Base-by-base conservation (phyloP, 1,140 invertebrate genomes). In the Dreissena polymorpha region DNA sequence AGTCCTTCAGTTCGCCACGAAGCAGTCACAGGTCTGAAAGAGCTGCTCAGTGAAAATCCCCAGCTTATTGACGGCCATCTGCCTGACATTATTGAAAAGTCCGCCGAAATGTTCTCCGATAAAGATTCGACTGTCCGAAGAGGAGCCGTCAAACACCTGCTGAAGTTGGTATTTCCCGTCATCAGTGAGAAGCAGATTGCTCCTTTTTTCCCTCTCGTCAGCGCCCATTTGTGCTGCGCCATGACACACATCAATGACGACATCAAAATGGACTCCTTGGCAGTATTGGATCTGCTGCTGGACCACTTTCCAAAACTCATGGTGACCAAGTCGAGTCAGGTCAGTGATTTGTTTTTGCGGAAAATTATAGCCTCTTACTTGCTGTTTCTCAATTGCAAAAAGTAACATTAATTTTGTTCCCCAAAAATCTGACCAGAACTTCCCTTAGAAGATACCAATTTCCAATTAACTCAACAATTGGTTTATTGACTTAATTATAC, bases 171-270 rank as follows among this genome's bases (percentile, higher is more conserved):
- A 67, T 92, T 97, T 14, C 92, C 94, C 18, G 73, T 89, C 86
- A 87, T 94, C 64, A 89, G 93, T 7, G 86, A 84, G 18, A 90
- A 93, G 60, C 93, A 94, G 78, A 87, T 95, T 3, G 70, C 87
- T 18, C 96, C 96, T 18, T 96, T 97, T 89, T 96, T 95, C 88
- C 94, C 95, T 84, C 94, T 96, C 13, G 92, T 97, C 63, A 95
- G 95, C 57, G 96, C 96, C 14, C 97, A 97, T 89, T 91, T 97
- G 50, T 94, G 95, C 50, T 97, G 97, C 93, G 95, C 96, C 0
- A 97, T 97, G 96, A 97, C 96, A 13, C 96, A 97, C 86, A 96
- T 98, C 76, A 94, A 96, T 90, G 94, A 94, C 16, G 93, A 94
- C 67, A 95, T 97, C 70, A 96, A 97, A 90, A 95, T 96, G 90